Conservation (phyloP, 2,888 invertebrate species). For the Drosophila bunnanda region DNA sequence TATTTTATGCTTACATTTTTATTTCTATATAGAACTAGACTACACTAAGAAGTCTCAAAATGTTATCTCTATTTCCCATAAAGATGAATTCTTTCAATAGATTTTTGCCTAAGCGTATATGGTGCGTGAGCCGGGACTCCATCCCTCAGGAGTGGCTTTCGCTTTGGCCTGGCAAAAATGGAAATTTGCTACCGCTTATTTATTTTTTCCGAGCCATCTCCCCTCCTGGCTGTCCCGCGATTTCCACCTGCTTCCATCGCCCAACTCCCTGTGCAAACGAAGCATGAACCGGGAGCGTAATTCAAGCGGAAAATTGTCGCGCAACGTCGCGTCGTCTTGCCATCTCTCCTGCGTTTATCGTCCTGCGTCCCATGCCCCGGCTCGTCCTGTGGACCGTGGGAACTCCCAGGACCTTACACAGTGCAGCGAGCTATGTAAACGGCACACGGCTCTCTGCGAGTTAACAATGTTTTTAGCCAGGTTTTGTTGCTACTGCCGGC, state of each 20-base stretch:
- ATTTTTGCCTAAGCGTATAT: constrained; percentile 26
- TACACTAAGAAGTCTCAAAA: background rate
- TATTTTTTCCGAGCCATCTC: constrained; percentile 52
- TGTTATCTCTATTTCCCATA: background rate
- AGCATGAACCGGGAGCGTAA: constrained; percentile 82
- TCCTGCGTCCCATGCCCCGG: constrained; percentile 13
- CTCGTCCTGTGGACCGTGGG: constrained; percentile 8
- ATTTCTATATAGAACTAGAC: fast-evolving
- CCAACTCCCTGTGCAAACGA: constrained; percentile 74
- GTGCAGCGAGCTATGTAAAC: constrained; percentile 60
- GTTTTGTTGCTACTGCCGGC: constrained; percentile 32
- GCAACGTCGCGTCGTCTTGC: constrained; percentile 70
- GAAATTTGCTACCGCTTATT: constrained; percentile 80
- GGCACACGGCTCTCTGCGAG: constrained; percentile 56
- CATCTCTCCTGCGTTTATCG: constrained; percentile 26
- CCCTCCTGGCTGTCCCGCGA: background rate
- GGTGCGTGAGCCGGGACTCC: constrained; percentile 29
- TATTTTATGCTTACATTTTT: too few relatives aligned
- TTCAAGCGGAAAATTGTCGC: constrained; percentile 83
- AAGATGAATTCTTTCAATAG: background rate
- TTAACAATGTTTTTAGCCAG: constrained; percentile 62
- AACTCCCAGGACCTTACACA: constrained; percentile 37
- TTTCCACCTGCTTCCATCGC: constrained; percentile 18
- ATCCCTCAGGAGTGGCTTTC: constrained; percentile 40
- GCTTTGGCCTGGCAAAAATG: constrained; percentile 66